phyloP scores from a whole-genome alignment of 2,113 vertebrate species.

The Sialia sialis region DNA sequence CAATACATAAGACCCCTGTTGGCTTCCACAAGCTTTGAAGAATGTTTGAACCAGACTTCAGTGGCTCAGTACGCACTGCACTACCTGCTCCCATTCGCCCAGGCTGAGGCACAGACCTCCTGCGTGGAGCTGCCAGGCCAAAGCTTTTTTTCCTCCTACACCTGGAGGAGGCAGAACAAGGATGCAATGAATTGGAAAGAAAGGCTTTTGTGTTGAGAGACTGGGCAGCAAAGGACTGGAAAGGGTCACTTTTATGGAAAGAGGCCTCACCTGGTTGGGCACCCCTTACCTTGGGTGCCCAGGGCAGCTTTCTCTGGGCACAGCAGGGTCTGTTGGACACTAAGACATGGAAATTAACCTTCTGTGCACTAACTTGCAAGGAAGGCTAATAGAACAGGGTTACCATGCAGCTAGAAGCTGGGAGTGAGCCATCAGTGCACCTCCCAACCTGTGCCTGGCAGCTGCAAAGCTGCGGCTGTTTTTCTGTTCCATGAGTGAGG shows the following conservation, averaged over 20 bases:
- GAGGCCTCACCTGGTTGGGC: not conserved
- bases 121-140: not conserved
- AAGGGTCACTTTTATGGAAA: not conserved
- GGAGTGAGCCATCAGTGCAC: not conserved
- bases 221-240: not conserved
- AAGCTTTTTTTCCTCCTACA: not conserved
- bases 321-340: not conserved
- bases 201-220: not conserved
- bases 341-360: not conserved
- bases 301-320: not conserved
- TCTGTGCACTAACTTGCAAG: not conserved
- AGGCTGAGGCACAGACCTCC: slow-evolving; percentile 24
- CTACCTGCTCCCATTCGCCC: slow-evolving; percentile 22
- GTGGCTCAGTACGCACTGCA: slow-evolving; percentile 29
- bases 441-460: not conserved
- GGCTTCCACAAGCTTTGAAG: slow-evolving; percentile 59
- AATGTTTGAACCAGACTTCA: slow-evolving; percentile 62
- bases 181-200: not conserved
- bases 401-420: not conserved
- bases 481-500: not conserved
- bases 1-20: slow-evolving; percentile 42
- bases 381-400: not conserved
- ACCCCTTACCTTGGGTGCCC: not conserved
- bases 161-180: not conserved
- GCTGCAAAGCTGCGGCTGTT: not conserved